Evolutionary conservation across 2,888 invertebrate genomes (phyloP).

Genomic region (Atrina japonica): DNA sequence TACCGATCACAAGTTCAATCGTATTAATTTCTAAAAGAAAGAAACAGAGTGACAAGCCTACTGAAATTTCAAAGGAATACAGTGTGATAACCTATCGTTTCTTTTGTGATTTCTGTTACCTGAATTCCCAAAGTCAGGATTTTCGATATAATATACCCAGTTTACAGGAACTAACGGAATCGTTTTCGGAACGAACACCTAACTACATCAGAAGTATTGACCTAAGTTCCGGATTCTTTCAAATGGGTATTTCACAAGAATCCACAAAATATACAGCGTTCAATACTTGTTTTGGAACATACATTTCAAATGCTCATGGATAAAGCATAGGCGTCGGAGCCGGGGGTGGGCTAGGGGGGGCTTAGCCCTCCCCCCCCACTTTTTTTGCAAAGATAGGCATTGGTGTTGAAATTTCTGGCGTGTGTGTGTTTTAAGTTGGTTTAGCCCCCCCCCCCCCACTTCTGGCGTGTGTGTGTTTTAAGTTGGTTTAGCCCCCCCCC

Average conservation of each 20-base stretch:
- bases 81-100: slow-evolving; percentile 12
- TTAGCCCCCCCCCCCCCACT: too few species aligned
- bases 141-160: slow-evolving; percentile 34
- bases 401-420: too few species aligned
- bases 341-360: too few species aligned
- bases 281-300: slow-evolving; percentile 48
- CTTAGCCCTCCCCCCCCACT: too few species aligned
- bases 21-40: slow-evolving; percentile 42
- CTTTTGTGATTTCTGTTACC: slow-evolving; percentile 14
- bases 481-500: too few species aligned
- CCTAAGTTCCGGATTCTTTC: slow-evolving; percentile 49
- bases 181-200: slow-evolving; percentile 45
- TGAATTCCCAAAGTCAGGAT: slow-evolving; percentile 25
- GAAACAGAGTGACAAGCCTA: slow-evolving; percentile 23
- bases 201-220: slow-evolving; percentile 47
- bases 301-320: slow-evolving; percentile 49
- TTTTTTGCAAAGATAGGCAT: too few species aligned
- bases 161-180: slow-evolving; percentile 43
- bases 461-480: too few species aligned
- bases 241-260: slow-evolving; percentile 30
- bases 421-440: too few species aligned
- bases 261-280: slow-evolving; percentile 43
- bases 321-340: too few species aligned
- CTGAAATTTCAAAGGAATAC: slow-evolving; percentile 8
- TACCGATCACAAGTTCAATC: slow-evolving; percentile 44